Evolutionary conservation across 2,113 vertebrate genomes (phyloP).

Genomic region (Antechinus stuartii): DNA sequence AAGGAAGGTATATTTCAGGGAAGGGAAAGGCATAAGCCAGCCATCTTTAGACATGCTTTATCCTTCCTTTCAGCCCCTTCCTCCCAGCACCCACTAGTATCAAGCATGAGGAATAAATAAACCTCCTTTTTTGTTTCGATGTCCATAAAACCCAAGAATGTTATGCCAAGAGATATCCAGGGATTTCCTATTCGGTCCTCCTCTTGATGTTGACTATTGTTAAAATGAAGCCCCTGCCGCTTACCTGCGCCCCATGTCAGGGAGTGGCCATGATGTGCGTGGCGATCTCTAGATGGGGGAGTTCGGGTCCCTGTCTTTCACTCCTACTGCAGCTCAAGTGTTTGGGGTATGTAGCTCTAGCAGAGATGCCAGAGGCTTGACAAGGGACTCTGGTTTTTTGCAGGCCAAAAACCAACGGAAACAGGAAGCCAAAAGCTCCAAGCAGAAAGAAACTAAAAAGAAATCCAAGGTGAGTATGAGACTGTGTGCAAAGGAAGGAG

Average conservation of each 20-base stretch:
- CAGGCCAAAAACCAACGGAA: conserved; percentile 93
- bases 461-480: conserved; percentile 87
- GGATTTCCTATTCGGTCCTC: neutral
- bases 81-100: neutral
- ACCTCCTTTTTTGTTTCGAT: neutral
- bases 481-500: accelerated
- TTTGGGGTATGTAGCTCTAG: conserved; percentile 56
- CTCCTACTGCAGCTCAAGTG: neutral
- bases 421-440: conserved; percentile 90
- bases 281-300: conserved; percentile 33
- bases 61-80: neutral
- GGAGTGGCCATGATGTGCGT: neutral
- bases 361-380: conserved; percentile 69
- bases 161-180: neutral
- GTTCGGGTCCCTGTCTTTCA: conserved; percentile 23
- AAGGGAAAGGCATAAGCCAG: neutral
- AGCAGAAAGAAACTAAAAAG: conserved; percentile 89
- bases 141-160: neutral
- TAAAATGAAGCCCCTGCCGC: neutral
- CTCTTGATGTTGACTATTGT: neutral
- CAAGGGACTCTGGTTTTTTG: conserved; percentile 71
- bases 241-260: neutral
- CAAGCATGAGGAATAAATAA: neutral
- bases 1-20: conserved; percentile 87
- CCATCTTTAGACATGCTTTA: neutral